Evolutionary conservation across 2,113 vertebrate species (phyloP), one percentile per base, ranked within the genome.

Genomic region (Todiramphus saurophagus): DNA sequence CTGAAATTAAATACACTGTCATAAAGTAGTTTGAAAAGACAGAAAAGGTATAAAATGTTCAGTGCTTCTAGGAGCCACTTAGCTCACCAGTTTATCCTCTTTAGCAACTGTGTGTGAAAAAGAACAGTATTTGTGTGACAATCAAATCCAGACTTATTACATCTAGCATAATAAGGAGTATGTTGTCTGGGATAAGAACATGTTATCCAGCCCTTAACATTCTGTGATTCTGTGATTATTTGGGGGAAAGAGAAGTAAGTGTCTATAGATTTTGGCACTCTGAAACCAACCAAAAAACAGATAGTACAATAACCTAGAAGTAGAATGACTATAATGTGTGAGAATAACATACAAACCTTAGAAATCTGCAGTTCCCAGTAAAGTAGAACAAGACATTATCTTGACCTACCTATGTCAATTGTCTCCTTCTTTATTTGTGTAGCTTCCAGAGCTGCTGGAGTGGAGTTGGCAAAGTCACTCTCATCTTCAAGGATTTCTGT

Each of bases 361-460:
- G 24, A 46, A 91, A 81, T 35, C 39, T 64, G 35, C 53, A 62
- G 13, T 79, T 43, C 16, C 19, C 30, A 87, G 30, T 75, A 41
- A 80, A 73, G 58, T n/a, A 87, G 37, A 53, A 68, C 28, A 78
- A 28, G 19, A 67, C 44, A 25, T 48, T 72, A 23, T 39, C 28
- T 35, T 92, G 74, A 81, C 95, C 70, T 95, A 97, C 89, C 84
- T 96, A 95, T 88, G 19, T 97, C 90, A 94, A 85, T 94, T 0
- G 33, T 94, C 85, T 97, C 95, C 83, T 94, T 94, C 95, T 97
- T 96, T 87, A 98, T 91, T 51, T 90, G 92, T 93, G 81, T 80
- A 70, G 84, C 56, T 89, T 88, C 95, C 79, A 63, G 44, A 63
- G 83, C 70, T 93, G 82, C 44, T 0, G 30, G 82, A 59, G 59